Evolutionary conservation across 2,888 invertebrate genomes (phyloP).

Genomic region (Nephrotoma appendiculata): DNA sequence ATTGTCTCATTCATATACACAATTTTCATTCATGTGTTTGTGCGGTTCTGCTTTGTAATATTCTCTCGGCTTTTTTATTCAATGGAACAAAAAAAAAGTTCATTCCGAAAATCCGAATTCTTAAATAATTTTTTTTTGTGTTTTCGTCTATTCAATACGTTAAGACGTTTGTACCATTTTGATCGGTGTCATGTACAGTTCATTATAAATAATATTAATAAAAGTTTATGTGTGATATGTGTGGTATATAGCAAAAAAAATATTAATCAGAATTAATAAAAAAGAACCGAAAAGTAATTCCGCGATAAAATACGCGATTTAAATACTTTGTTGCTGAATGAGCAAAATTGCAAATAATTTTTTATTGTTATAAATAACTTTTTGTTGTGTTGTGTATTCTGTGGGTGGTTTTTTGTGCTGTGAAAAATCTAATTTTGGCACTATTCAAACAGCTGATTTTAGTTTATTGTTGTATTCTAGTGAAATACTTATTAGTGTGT

Average conservation of each 20-base stretch:
- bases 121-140: neutral
- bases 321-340: neutral
- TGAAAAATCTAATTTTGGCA: neutral
- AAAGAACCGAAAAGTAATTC: neutral
- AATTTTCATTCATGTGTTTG: neutral
- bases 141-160: neutral
- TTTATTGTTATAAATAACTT: neutral
- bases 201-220: neutral
- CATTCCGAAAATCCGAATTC: neutral
- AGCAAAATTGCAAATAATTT: neutral
- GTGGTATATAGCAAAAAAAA: neutral
- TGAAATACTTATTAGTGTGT: neutral
- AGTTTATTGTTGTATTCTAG: neutral
- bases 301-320: neutral
- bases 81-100: neutral
- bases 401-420: neutral
- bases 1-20: neutral
- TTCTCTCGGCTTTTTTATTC: neutral
- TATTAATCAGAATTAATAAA: neutral
- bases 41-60: neutral
- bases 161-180: neutral
- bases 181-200: neutral
- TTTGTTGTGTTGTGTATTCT: neutral
- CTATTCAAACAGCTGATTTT: neutral
- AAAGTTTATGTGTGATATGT: neutral